Evolutionary conservation across 92 coral and sea anemone species (phyloP).

Genomic region (Ricordea florida): DNA sequence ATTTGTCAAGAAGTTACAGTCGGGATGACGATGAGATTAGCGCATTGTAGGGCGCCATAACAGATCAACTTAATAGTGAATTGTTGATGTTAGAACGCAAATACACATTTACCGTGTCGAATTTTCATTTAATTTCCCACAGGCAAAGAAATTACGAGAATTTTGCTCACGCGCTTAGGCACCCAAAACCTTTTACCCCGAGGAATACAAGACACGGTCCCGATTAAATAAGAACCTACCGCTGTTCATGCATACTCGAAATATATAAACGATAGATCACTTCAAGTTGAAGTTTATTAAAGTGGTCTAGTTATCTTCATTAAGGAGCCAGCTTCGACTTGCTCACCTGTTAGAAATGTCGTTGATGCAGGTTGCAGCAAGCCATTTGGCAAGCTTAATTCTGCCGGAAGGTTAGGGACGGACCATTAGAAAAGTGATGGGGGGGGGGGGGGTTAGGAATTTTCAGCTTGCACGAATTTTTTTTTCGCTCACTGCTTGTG

Average conservation of each 20-base stretch:
- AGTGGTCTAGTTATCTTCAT: slow-evolving; percentile 47
- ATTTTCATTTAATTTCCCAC: slow-evolving; percentile 11
- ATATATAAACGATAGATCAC: slow-evolving; percentile 41
- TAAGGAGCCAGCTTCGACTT: slow-evolving; percentile 44
- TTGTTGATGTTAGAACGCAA: slow-evolving; percentile 51
- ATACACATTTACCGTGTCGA: slow-evolving; percentile 62
- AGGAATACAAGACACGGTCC: slow-evolving; percentile 43
- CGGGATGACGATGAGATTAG: slow-evolving; percentile 31
- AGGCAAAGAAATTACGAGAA: slow-evolving; percentile 48
- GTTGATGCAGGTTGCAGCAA: slow-evolving; percentile 38
- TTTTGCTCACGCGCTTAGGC: slow-evolving; percentile 14
- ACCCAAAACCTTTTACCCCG: slow-evolving; percentile 41
- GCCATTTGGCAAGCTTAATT: slow-evolving; percentile 52
- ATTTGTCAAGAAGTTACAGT: slow-evolving; percentile 27
- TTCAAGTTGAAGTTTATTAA: slow-evolving; percentile 13
- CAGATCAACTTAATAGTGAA: slow-evolving; percentile 37
- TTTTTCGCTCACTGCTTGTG: too few species aligned
- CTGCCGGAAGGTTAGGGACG: too few species aligned
- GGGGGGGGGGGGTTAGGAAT: too few species aligned
- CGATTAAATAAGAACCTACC: slow-evolving; percentile 43
- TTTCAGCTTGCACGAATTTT: too few species aligned
- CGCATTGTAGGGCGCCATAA: slow-evolving; percentile 31
- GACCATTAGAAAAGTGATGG: too few species aligned
- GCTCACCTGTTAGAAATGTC: slow-evolving; percentile 67
- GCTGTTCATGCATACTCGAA: slow-evolving; percentile 47